Conservation (phyloP, 1,140 invertebrate genomes). For the Papilio dardanus region DNA sequence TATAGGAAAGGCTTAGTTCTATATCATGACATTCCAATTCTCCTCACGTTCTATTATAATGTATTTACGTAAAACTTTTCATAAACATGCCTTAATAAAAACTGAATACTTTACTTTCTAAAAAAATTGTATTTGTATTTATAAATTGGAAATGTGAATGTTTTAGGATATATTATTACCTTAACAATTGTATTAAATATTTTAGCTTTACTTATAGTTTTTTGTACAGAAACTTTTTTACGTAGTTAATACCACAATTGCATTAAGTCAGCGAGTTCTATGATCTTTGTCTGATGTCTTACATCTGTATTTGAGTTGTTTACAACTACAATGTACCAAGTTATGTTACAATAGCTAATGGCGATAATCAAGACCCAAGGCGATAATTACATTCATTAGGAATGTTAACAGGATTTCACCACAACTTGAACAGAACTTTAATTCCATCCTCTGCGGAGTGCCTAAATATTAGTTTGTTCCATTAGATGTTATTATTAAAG, state of each 20-base stretch:
- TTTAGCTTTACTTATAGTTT: too few species aligned
- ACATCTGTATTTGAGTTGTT: not conserved
- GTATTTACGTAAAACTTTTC: slow-evolving; percentile 19
- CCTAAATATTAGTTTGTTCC: not conserved
- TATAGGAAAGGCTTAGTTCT: slow-evolving; percentile 18
- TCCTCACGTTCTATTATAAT: slow-evolving; percentile 9
- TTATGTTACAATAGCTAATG: slow-evolving; percentile 13
- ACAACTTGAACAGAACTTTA: slow-evolving; percentile 5
- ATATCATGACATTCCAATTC: slow-evolving; percentile 21
- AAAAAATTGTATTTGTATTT: not conserved
- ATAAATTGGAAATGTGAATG: not conserved
- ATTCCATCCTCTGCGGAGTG: not conserved
- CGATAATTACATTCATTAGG: slow-evolving; percentile 29
- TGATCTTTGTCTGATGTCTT: not conserved
- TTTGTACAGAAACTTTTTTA: too few species aligned
- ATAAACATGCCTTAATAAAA: not conserved
- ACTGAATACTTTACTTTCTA: not conserved
- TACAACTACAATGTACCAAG: not conserved
- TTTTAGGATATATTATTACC: not conserved
- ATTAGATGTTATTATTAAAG: too few species aligned
- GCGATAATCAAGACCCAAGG: slow-evolving; percentile 16
- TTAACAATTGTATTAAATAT: not conserved
- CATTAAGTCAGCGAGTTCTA: not conserved
- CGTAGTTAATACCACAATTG: not conserved
- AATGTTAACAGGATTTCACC: slow-evolving; percentile 1